Base-by-base conservation (phyloP, 2,797 vertebrate genomes). In the Spheniscus humboldti region DNA sequence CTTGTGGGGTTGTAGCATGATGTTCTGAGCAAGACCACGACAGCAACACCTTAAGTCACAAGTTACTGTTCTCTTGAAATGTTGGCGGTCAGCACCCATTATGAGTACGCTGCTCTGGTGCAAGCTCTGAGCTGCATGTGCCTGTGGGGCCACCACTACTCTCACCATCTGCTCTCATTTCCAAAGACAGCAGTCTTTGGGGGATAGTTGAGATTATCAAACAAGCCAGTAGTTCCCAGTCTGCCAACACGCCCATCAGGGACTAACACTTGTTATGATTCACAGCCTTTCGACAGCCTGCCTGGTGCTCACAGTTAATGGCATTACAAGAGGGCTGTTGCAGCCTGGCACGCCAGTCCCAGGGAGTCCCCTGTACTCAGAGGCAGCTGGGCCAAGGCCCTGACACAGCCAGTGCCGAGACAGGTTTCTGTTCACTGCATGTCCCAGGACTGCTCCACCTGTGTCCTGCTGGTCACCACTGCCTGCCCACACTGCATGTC, bases 201-300 rank as follows among this genome's bases (percentile, higher is more conserved):
- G 5, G 41, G 7, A 19, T 4, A 35, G 37, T 2, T 48, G 37
- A 85, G 19, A 56, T 33, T 11, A 79, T 16, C 31, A 48, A 66
- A 39, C 1, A 10, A 79, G 59, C 23, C 71, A 37, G 13, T 1
- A 10, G 18, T 11, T 59, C 56, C n/a, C 67, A 69, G 10, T 11
- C 0, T 76, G 67, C 62, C 78, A 82, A 4, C 1, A 88, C 55
- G 53, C 9, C 62, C 56, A 56, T 6, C 71, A 57, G 11, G 41
- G 50, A 56, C 45, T 35, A 25, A 30, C 18, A 7, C 10, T 11
- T 4, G 0, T 14, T 10, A 13, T 0, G 7, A 45, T 3, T 23
- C 14, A 31, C 0, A 1, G 69, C 57, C 7, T 2, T 35, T 18
- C 1, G 7, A 17, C 77, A 56, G 59, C 48, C 69, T 62, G 48